Evolutionary conservation across 2,888 invertebrate species (phyloP), one percentile per base, ranked within the genome.

Genomic region (Branchellion lobata): DNA sequence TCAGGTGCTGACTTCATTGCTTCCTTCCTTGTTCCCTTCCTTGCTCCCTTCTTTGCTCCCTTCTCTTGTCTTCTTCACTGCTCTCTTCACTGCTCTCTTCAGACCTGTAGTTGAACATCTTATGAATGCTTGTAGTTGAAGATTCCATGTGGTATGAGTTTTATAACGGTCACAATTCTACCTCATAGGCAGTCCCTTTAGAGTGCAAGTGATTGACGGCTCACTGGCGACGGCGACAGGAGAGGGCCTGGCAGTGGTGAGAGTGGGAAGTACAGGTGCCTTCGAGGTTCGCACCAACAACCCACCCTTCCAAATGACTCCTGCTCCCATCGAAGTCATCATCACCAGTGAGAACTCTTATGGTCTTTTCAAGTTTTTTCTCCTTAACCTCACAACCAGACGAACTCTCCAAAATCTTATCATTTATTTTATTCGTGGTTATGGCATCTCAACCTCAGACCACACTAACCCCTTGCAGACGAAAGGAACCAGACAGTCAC

Each of bases 1-100:
- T 92, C 91, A 84, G 91, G 91, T 90, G 14, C 18, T 40, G 18
- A 74, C 27, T 14, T 74, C 24, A 68, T 68, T 18, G 21, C 21
- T 51, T 51, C 21, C 51, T 51, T 51, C 51, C 51, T 51, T 18
- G 14, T 51, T 51, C 51, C 11, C 21, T 51, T 51, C 21, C 51
- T 51, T 51, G 14, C 51, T 51, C 51, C 21, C 21, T 18, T 18
- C 11, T 51, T 51, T 51, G 14, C 11, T 51, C 51, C 11, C 51
- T 18, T n/a, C n/a, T n/a, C n/a, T n/a, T n/a, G n/a, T n/a, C n/a
- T n/a, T n/a, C n/a, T n/a, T n/a, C n/a, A n/a, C n/a, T n/a, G n/a
- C n/a, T n/a, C n/a, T n/a, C n/a, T n/a, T n/a, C n/a, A n/a, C n/a
- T n/a, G n/a, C n/a, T n/a, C n/a, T n/a, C n/a, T n/a, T n/a, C n/a